Evolutionary conservation across 1,140 invertebrate genomes (phyloP).

Genomic region (Eurosta solidaginis): DNA sequence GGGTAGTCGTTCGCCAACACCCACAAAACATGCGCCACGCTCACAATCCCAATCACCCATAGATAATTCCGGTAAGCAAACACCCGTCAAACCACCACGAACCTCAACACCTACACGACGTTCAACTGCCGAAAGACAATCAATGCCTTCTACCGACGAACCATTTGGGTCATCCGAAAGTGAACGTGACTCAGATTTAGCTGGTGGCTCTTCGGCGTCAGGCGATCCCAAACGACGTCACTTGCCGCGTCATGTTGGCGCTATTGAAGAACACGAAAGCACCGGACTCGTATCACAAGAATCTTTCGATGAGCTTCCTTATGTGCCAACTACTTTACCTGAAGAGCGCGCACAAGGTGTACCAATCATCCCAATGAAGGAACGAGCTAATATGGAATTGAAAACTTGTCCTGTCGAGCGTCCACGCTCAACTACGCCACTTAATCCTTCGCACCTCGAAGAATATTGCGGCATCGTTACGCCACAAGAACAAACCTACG

Average conservation of each 20-base stretch:
- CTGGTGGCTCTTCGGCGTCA: constrained; percentile 46
- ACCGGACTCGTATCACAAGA: constrained; percentile 80
- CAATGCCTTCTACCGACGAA: constrained; percentile 60
- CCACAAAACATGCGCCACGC: not conserved
- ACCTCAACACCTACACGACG: constrained; percentile 39
- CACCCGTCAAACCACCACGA: constrained; percentile 36
- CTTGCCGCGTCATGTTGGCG: constrained; percentile 53
- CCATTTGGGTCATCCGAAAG: constrained; percentile 78
- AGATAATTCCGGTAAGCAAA: constrained; percentile 31
- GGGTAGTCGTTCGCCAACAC: constrained; percentile 27
- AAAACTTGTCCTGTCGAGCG: constrained; percentile 84
- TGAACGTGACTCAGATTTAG: constrained; percentile 70
- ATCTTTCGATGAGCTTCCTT: constrained; percentile 84
- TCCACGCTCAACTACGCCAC: constrained; percentile 82
- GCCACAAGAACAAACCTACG: constrained; percentile 32
- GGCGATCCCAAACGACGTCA: constrained; percentile 52
- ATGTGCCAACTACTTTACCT: constrained; percentile 83
- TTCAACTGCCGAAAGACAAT: constrained; percentile 36
- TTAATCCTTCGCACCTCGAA: constrained; percentile 77
- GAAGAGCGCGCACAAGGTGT: constrained; percentile 79
- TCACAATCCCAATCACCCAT: constrained; percentile 38
- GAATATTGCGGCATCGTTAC: constrained; percentile 66
- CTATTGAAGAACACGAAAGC: constrained; percentile 67
- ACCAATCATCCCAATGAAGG: constrained; percentile 79
- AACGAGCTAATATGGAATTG: constrained; percentile 70